Evolutionary conservation across 2,113 vertebrate species (phyloP).

Genomic region (Caranx melampygus): DNA sequence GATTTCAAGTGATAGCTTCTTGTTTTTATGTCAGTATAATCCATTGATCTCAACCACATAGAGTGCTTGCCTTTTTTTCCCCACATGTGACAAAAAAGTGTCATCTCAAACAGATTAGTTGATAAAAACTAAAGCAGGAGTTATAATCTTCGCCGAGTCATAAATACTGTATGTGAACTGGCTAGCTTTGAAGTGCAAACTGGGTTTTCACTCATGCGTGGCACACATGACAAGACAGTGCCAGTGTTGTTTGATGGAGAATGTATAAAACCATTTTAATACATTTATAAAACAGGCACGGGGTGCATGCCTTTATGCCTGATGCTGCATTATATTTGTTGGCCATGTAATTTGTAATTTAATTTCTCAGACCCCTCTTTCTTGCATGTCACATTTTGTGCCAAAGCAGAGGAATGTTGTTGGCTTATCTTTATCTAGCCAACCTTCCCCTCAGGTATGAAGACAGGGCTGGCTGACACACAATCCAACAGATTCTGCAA

Average conservation of each 20-base stretch:
- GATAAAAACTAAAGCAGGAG: background rate
- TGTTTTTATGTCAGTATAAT: conserved; percentile 1
- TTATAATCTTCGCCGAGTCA: background rate
- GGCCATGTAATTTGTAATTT: background rate
- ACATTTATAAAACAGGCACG: background rate
- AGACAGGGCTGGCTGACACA: conserved; percentile 51
- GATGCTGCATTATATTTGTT: conserved; percentile 3
- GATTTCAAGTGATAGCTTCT: no score
- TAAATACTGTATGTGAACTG: conserved; percentile 25
- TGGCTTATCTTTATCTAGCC: conserved; percentile 55
- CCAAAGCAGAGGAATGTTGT: conserved; percentile 52
- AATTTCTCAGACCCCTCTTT: background rate
- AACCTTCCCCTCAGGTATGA: conserved; percentile 63
- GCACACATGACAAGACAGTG: conserved; percentile 4
- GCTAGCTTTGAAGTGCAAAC: conserved; percentile 20
- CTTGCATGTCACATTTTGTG: conserved; percentile 31
- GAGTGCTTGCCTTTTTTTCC: background rate
- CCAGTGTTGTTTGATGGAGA: background rate
- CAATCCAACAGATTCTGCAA: conserved; percentile 51
- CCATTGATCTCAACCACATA: background rate
- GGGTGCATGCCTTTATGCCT: background rate
- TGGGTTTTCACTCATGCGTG: conserved; percentile 23
- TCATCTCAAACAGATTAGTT: conserved; percentile 18
- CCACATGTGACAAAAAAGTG: background rate
- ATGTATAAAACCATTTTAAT: background rate